phyloP scores from a whole-genome alignment of 2,113 vertebrate species.

The Pygoscelis adeliae region DNA sequence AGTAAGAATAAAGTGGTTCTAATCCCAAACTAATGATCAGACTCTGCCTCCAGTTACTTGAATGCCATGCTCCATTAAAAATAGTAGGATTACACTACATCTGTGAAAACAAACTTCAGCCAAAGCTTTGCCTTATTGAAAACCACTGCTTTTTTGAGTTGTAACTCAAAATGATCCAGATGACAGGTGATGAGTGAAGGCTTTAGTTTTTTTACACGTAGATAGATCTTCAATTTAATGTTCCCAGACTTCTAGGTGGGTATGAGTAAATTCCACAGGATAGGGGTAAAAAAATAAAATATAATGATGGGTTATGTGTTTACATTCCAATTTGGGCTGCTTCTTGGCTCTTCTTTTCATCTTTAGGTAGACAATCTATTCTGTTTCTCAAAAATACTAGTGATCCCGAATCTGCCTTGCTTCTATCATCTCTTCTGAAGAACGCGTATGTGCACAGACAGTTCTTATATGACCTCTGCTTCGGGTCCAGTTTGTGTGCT shows the following conservation, averaged over 20 bases:
- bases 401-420: not conserved
- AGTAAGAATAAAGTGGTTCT: slow-evolving; percentile 8
- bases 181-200: not conserved
- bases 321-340: not conserved
- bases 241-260: not conserved
- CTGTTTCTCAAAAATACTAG: not conserved
- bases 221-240: not conserved
- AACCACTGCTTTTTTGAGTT: not conserved
- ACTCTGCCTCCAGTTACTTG: not conserved
- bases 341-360: not conserved
- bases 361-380: not conserved
- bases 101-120: not conserved
- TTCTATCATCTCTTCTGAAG: not conserved
- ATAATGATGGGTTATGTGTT: not conserved
- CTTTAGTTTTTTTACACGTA: not conserved
- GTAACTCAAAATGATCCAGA: not conserved
- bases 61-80: not conserved
- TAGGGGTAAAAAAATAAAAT: too few species aligned
- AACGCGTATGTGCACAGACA: accelerated
- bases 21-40: not conserved
- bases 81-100: not conserved
- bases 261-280: not conserved
- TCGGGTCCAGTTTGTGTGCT: not conserved
- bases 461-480: not conserved
- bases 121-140: not conserved